Conservation (phyloP, 2,113 vertebrate species). For the Hypocryptadius cinnamomeus region DNA sequence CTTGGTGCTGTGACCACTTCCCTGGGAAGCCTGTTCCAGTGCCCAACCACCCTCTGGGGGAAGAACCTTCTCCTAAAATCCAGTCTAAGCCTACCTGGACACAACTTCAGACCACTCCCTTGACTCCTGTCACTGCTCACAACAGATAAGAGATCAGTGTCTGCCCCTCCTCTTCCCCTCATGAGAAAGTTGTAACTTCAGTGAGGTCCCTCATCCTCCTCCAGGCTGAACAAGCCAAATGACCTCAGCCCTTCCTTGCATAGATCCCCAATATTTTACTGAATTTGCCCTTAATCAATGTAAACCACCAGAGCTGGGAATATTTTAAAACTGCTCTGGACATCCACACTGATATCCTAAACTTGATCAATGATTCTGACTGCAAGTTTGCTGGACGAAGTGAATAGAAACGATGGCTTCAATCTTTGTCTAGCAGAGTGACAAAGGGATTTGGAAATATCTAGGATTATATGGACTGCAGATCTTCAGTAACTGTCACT, state of each 20-base stretch:
- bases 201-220: background rate
- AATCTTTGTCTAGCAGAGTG: background rate
- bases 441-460: background rate
- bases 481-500: background rate
- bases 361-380: background rate
- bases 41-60: fast-evolving
- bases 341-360: background rate
- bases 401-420: background rate
- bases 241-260: background rate
- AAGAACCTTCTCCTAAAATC: background rate
- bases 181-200: no score
- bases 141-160: background rate
- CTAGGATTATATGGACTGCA: background rate
- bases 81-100: background rate
- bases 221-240: background rate
- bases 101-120: background rate
- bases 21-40: no score
- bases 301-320: background rate
- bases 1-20: background rate
- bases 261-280: background rate
- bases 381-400: background rate
- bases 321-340: background rate
- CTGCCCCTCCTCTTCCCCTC: background rate
- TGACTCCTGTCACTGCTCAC: background rate
- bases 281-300: background rate